phyloP scores from a whole-genome alignment of 2,113 vertebrate species.

The Archocentrus centrarchus region DNA sequence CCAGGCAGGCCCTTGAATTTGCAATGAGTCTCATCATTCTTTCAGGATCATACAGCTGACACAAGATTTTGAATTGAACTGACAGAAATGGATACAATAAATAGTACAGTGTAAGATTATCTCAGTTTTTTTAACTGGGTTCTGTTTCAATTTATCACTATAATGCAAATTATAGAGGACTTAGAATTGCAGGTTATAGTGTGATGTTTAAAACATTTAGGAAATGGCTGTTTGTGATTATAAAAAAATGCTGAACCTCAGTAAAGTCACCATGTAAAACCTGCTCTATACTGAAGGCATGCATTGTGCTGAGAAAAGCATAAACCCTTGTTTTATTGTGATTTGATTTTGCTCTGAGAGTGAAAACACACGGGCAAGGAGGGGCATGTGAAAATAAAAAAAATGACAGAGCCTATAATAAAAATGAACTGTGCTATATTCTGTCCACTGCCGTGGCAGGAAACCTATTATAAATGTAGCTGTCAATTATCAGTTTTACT shows the following conservation, averaged over 20 bases:
- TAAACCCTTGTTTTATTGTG: background rate
- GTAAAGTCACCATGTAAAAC: background rate
- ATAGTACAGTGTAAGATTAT: background rate
- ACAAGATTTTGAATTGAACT: background rate
- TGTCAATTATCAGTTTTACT: background rate
- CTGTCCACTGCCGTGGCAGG: background rate
- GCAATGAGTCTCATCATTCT: background rate
- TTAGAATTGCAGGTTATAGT: background rate
- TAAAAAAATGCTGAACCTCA: background rate
- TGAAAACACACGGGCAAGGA: background rate
- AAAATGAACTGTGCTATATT: background rate
- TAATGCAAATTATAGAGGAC: background rate
- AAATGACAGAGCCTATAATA: background rate
- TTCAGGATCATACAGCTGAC: fast-evolving
- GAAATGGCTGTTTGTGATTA: background rate
- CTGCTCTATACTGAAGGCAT: background rate
- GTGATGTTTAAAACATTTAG: background rate
- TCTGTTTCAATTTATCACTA: background rate
- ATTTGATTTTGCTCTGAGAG: background rate
- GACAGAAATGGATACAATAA: background rate
- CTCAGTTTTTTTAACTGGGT: background rate
- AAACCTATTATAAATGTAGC: background rate
- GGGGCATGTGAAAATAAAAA: background rate
- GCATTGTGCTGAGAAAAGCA: background rate
- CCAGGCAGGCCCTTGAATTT: background rate